Evolutionary conservation across 2,888 invertebrate species (phyloP).

Genomic region (Pinctada fucata): DNA sequence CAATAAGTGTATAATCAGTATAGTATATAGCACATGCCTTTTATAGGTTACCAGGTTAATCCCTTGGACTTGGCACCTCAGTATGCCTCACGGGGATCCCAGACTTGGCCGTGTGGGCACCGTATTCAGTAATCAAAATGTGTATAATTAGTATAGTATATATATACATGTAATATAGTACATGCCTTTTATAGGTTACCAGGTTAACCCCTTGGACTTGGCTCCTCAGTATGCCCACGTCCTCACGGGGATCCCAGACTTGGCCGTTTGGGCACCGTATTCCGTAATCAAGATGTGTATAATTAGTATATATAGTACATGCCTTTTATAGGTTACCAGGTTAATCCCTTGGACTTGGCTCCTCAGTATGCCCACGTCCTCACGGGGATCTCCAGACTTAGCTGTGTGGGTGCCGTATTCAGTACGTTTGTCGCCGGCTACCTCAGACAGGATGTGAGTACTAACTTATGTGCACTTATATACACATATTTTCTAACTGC

Average conservation of each 20-base stretch:
- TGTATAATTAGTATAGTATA: too few species aligned
- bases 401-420: constrained; percentile 56
- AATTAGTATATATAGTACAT: too few species aligned
- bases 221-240: constrained; percentile 58
- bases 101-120: constrained; percentile 57
- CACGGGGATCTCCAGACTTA: constrained; percentile 57
- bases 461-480: background rate
- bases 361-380: constrained; percentile 58
- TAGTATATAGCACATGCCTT: too few species aligned
- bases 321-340: constrained; percentile 56
- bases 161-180: too few species aligned
- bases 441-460: constrained; percentile 5
- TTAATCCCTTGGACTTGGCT: constrained; percentile 62
- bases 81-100: constrained; percentile 59
- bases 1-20: too few species aligned
- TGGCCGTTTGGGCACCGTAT: too few species aligned
- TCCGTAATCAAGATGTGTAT: too few species aligned
- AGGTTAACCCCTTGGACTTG: constrained; percentile 62
- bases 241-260: constrained; percentile 14
- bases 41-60: constrained; percentile 63
- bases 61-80: constrained; percentile 62
- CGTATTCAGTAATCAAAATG: constrained; percentile 16
- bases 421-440: constrained; percentile 37
- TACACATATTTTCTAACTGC: too few species aligned
- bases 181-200: constrained; percentile 52